These are phyloP conservation scores for Leistus spinibarbis DNA, from an alignment of 2,888 invertebrate species.

Conservation along the genomic window DNA sequence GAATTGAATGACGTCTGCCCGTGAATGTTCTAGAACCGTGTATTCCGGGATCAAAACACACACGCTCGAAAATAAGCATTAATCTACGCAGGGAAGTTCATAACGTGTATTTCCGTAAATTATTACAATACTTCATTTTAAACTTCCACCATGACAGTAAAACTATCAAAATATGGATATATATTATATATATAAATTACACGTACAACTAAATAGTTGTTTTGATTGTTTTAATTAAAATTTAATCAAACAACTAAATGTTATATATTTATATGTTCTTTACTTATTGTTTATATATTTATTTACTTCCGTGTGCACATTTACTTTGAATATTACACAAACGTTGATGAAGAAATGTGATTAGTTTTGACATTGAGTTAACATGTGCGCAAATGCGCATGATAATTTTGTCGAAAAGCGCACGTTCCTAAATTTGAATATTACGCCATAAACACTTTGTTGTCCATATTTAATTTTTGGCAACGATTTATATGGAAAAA, in stretches of 20 bases:
- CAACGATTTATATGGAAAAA: slow-evolving; percentile 3
- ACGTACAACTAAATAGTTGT: not conserved
- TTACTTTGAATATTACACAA: not conserved
- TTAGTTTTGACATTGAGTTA: slow-evolving; percentile 16
- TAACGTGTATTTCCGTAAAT: too few relatives aligned
- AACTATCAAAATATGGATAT: too few relatives aligned
- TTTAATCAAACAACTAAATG: not conserved
- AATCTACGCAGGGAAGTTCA: too few relatives aligned
- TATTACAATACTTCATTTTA: too few relatives aligned
- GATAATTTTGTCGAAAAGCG: not conserved
- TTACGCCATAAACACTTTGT: slow-evolving; percentile 22
- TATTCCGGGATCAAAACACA: too few relatives aligned
- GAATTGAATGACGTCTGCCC: too few relatives aligned
- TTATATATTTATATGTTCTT: slow-evolving; percentile 9
- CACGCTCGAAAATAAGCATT: too few relatives aligned
- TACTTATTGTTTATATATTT: not conserved
- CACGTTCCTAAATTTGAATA: slow-evolving; percentile 27
- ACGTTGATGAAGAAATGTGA: slow-evolving; percentile 13
- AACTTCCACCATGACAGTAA: too few relatives aligned
- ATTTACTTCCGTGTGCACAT: slow-evolving; percentile 11
- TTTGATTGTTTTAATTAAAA: not conserved
- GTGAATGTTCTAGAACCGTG: too few relatives aligned
- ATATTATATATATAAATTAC: too few relatives aligned
- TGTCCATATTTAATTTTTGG: slow-evolving; percentile 20
- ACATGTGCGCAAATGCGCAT: slow-evolving; percentile 18